phyloP scores from a whole-genome alignment of 2,888 invertebrate species.

The Cloeon dipterum region DNA sequence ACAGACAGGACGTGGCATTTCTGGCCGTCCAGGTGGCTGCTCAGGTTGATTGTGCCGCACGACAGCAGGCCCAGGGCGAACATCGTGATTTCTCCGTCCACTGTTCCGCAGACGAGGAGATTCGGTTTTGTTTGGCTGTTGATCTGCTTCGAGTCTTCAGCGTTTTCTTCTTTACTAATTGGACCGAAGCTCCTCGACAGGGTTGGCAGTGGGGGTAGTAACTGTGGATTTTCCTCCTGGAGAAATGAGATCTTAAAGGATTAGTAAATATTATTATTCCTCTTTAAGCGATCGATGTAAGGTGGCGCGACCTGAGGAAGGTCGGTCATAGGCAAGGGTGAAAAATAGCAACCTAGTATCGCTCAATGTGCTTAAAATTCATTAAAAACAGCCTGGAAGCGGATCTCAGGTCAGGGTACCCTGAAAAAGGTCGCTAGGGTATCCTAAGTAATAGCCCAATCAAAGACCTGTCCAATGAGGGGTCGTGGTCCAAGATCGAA shows the following conservation, averaged over 20 bases:
- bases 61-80: slow-evolving; percentile 69
- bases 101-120: slow-evolving; percentile 56
- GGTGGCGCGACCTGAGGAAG: no score
- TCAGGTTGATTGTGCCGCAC: slow-evolving; percentile 41
- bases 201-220: slow-evolving; percentile 25
- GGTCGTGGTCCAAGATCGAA: no score
- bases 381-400: no score
- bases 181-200: slow-evolving; percentile 19
- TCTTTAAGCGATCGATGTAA: no score
- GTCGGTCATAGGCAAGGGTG: no score
- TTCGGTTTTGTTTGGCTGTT: slow-evolving; percentile 38
- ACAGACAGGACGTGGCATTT: slow-evolving; percentile 32
- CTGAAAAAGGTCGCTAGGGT: no score
- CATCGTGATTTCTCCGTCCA: slow-evolving; percentile 37
- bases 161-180: slow-evolving; percentile 16
- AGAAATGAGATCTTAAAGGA: slow-evolving; percentile 7
- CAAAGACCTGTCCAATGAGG: no score
- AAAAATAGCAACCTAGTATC: no score
- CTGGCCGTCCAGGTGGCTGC: slow-evolving; percentile 10
- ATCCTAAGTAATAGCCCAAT: no score
- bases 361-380: no score
- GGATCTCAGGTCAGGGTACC: no score
- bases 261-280: no score
- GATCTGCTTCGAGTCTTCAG: slow-evolving; percentile 26
- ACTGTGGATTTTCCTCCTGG: slow-evolving; percentile 27